phyloP scores from a whole-genome alignment of 37 sponge, comb jelly and placozoan species.

The Tethya wilhelma region DNA sequence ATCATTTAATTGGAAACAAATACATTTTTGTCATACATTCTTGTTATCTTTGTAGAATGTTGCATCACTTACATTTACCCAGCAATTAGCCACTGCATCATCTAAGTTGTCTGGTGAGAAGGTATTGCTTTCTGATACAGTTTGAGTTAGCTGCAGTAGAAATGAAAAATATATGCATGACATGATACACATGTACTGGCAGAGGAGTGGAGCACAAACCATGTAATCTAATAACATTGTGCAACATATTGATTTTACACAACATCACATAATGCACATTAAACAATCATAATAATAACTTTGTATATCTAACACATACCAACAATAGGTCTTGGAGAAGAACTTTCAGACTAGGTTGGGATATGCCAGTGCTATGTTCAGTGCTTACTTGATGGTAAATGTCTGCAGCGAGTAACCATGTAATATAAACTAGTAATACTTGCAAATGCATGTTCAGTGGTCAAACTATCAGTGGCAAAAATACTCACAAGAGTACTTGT shows the following conservation, averaged over 20 bases:
- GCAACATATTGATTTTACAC: too few relatives aligned
- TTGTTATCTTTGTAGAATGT: not conserved
- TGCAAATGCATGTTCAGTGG: not conserved
- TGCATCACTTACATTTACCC: slow-evolving; percentile 20
- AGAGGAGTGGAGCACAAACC: not conserved
- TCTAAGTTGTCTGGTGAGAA: slow-evolving; percentile 13
- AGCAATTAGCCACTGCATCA: slow-evolving; percentile 47
- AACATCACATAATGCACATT: too few relatives aligned
- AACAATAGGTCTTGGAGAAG: slow-evolving; percentile 48
- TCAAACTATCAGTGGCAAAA: not conserved
- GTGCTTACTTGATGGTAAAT: slow-evolving; percentile 35
- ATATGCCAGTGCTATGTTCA: slow-evolving; percentile 26
- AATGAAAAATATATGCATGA: not conserved
- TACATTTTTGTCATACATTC: not conserved
- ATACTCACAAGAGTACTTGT: slow-evolving; percentile 77
- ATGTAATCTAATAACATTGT: not conserved
- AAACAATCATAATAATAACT: too few relatives aligned
- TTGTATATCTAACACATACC: slow-evolving; percentile 43
- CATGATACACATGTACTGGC: too few relatives aligned
- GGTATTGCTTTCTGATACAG: slow-evolving; percentile 38
- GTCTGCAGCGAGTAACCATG: slow-evolving; percentile 19
- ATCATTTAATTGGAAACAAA: too few relatives aligned
- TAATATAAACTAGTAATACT: too few relatives aligned
- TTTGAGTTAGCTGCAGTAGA: slow-evolving; percentile 31
- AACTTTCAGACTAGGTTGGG: slow-evolving; percentile 8